Evolutionary conservation across 2,888 invertebrate genomes (phyloP), one percentile per base, ranked within the genome.

Genomic region (Acanthopleura granulata): DNA sequence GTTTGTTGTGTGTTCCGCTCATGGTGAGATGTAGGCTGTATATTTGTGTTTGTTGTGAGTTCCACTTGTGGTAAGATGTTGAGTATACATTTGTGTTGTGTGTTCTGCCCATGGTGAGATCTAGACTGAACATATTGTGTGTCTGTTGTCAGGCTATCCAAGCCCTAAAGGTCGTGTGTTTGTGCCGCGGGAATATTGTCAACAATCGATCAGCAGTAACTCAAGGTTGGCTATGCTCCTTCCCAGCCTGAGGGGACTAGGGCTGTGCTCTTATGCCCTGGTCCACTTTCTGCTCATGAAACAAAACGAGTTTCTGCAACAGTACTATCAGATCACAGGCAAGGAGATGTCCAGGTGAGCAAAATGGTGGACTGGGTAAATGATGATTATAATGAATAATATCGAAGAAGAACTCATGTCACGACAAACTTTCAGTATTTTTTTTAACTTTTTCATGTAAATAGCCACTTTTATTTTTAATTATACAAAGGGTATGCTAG

Each of bases 271-370:
- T n/a, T 81, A 83, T 40, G 82, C 83, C n/a, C 75, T 87, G 29
- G 74, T 87, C 18, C 81, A 84, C 75, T 85, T 79, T 77, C 80
- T 87, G 25, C 73, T 81, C 69, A 76, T 78, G n/a, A 81, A 80
- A 72, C 86, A 87, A 72, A 87, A 87, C 77, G 79, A 82, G n/a
- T 84, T 87, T 79, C 74, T 87, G 62, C 81, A 82, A 16, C 79
- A 75, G 50, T 82, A 82, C 75, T 81, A 80, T 72, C 71, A 75
- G 49, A 73, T 77, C 70, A 76, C 73, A n/a, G 76, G 71, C 16
- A 40, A 74, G 49, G 72, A 49, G 79, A 40, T 40, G 40, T 81
- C 49, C 75, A 73, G 22, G 27, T 25, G 16, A 49, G 49, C 3
- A 57, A n/a, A 9, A 57, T 57, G 4, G 4, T 57, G 57, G 57